Percentiles rank a stretch among this genome's conserved stretches.
phyloP scores from a whole-genome alignment of 2,797 vertebrate species.

The Lagorchestes hirsutus region DNA sequence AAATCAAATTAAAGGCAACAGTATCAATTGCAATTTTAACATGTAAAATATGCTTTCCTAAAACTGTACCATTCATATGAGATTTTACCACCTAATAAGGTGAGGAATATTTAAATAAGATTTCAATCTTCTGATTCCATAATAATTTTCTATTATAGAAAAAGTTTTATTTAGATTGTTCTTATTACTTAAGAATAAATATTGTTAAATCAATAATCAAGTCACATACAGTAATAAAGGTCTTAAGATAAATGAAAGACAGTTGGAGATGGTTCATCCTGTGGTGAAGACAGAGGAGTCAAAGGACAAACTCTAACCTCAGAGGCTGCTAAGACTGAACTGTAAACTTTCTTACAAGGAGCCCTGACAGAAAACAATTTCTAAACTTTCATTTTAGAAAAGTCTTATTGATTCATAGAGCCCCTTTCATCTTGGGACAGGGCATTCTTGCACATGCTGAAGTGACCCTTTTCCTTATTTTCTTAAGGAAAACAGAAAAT shows the following conservation, averaged over 20 bases:
- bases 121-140: background rate
- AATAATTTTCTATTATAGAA: constrained; percentile 18
- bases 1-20: constrained; percentile 17
- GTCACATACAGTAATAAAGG: constrained; percentile 46
- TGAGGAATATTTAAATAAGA: background rate
- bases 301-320: background rate
- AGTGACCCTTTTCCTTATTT: constrained; percentile 28
- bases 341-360: constrained; percentile 36
- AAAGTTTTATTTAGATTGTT: constrained; percentile 45
- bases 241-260: constrained; percentile 38
- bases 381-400: constrained; percentile 39
- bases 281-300: background rate
- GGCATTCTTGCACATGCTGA: constrained; percentile 39
- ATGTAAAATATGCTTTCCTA: background rate
- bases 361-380: background rate
- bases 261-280: background rate
- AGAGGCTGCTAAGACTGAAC: background rate
- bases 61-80: background rate
- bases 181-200: constrained; percentile 18
- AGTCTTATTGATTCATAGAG: constrained; percentile 11
- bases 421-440: constrained; percentile 4
- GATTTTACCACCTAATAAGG: constrained; percentile 8
- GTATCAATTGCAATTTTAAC: background rate
- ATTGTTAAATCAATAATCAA: background rate
- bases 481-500: constrained; percentile 30